Percentiles rank a stretch among this genome's conserved stretches.
These are phyloP conservation scores for Hirudo medicinalis DNA, from an alignment of 1,140 invertebrate genomes.

Conservation along the genomic window DNA sequence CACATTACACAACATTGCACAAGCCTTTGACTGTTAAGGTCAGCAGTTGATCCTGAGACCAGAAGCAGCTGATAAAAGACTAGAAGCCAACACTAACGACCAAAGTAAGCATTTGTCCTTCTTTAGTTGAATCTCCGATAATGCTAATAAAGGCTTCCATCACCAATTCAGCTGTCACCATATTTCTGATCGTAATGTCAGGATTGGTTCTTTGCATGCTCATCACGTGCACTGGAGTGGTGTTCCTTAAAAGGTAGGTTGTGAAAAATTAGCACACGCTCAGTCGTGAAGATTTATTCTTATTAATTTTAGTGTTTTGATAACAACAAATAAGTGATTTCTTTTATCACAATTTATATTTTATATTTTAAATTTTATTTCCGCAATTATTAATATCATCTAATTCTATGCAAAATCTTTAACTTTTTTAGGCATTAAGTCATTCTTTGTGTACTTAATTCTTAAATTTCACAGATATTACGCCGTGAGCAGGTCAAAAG, in stretches of 20 bases:
- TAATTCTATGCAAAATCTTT: neutral
- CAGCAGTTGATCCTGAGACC: neutral
- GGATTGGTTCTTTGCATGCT: no score
- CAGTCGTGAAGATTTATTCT: no score
- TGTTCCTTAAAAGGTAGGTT: no score
- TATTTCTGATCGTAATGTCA: no score
- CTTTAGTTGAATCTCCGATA: no score
- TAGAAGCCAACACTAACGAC: neutral
- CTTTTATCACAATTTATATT: neutral
- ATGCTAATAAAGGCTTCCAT: no score
- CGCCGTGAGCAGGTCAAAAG: neutral
- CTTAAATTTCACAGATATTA: slow-evolving; percentile 4
- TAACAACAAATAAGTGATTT: neutral
- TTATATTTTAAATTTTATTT: neutral
- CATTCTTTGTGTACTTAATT: neutral
- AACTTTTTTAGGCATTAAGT: neutral
- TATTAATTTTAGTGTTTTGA: no score
- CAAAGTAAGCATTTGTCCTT: no score
- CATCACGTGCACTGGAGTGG: no score
- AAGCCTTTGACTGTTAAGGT: neutral
- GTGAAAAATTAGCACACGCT: no score
- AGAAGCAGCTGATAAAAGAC: neutral
- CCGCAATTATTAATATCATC: neutral
- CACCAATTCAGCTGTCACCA: no score
- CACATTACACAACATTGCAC: neutral